Base-by-base conservation (phyloP, 2,113 vertebrate genomes). In the Notothenia coriiceps region DNA sequence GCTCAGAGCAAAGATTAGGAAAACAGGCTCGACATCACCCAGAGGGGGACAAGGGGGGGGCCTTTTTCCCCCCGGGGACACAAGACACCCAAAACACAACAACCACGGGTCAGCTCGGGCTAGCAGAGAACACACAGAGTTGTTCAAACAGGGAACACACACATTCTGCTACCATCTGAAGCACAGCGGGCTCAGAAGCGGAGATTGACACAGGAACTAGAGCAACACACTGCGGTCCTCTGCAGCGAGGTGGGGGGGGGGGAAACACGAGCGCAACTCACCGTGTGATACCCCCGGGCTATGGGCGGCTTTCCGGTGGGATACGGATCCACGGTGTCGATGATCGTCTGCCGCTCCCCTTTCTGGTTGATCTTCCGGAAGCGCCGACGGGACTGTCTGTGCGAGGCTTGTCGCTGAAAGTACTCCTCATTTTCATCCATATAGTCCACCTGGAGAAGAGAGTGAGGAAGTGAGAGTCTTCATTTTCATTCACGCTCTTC, bases 401-500 rank as follows among this genome's bases (percentile, higher is more conserved):
- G 97, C 76, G 98, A 99, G 59, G 98, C 98, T 94, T 99, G 98
- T 12, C 97, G 95, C 88, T 99, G 98, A 80, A 99, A 99, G 94
- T 98, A 99, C 84, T 99, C 98, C 94, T 99, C 98, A 98, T 98
- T 98, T 96, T 99, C 98, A 95, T 99, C 98, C 97, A 99, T 99
- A 93, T 99, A 99, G 96, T 99, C 98, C 92, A 99, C 98, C 98
- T 99, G 90, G 44, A 92, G 51, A 81, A 1, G 79, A 86, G 1
- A 70, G 83, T 63, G 66, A 82, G 75, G 77, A 86, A 77, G 75
- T 68, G 61, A 67, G 77, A 52, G 70, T 75, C 59, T 82, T 75
- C 52, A 15, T 84, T 78, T 86, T 84, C 82, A 82, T 77, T 78
- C 80, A 82, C 77, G 14, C 79, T 65, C 79, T 47, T 15, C 49